These are phyloP conservation scores for Vulpes vulpes DNA, from an alignment of 2,113 vertebrate genomes.

Conservation along the genomic window DNA sequence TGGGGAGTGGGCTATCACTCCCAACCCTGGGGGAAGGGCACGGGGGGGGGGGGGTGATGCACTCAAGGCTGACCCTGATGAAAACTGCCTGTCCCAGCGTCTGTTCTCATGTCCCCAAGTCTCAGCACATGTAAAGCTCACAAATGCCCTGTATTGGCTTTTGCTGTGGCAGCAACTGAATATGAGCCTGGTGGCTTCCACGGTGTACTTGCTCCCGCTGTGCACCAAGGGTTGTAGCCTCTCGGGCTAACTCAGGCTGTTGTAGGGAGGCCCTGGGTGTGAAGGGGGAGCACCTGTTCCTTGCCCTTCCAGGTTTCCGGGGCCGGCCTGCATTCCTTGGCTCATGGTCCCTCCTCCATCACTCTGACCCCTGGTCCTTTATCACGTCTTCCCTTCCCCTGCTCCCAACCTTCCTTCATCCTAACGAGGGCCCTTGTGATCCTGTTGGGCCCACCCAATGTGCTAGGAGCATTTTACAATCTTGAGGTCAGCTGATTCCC, in stretches of 20 bases:
- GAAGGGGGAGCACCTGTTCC: background rate
- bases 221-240: background rate
- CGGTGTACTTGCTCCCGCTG: background rate
- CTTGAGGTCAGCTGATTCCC: background rate
- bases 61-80: rapidly evolving
- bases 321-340: background rate
- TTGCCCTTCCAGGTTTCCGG: background rate
- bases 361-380: rapidly evolving
- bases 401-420: rapidly evolving
- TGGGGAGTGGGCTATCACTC: background rate
- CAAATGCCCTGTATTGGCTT: rapidly evolving
- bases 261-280: rapidly evolving
- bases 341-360: background rate
- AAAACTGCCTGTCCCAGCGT: rapidly evolving
- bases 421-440: rapidly evolving
- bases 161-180: rapidly evolving
- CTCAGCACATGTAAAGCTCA: rapidly evolving
- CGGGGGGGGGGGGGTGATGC: rapidly evolving
- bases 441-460: rapidly evolving
- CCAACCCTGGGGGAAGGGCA: too few species aligned
- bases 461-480: rapidly evolving
- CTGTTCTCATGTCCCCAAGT: rapidly evolving
- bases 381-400: rapidly evolving
- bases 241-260: background rate
- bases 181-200: background rate